Evolutionary conservation across 2,888 invertebrate genomes (phyloP).

Genomic region (Tachystola acroxantha): DNA sequence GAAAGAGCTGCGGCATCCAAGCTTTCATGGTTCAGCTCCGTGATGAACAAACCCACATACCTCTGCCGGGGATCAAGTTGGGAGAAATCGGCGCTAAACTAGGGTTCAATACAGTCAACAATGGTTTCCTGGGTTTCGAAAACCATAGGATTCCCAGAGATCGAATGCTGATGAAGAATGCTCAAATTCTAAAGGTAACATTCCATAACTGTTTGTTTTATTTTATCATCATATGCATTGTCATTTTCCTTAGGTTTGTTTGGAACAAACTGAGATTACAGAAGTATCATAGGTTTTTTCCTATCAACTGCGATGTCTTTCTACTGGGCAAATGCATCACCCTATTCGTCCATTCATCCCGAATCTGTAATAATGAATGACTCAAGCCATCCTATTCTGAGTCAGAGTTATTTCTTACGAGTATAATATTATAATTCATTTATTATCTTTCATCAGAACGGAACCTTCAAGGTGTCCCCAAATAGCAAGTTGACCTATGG

Average conservation of each 20-base stretch:
- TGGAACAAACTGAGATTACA: no score
- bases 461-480: slow-evolving; percentile 87
- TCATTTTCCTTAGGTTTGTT: no score
- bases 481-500: slow-evolving; percentile 91
- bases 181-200: slow-evolving; percentile 83
- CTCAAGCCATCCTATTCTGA: no score
- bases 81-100: slow-evolving; percentile 97
- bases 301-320: no score
- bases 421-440: no score
- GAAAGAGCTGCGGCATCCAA: slow-evolving; percentile 90
- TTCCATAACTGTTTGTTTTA: background rate
- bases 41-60: slow-evolving; percentile 92
- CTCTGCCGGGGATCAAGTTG: slow-evolving; percentile 90
- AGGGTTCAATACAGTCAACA: slow-evolving; percentile 93
- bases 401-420: no score
- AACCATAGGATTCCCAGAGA: slow-evolving; percentile 91
- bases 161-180: slow-evolving; percentile 95
- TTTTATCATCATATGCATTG: no score
- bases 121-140: slow-evolving; percentile 94
- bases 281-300: no score
- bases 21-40: slow-evolving; percentile 94
- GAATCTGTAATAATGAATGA: no score
- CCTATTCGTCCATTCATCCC: no score
- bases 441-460: slow-evolving; percentile 82
- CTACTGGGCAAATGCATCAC: no score